These are phyloP conservation scores for Pluvianellus socialis DNA, from an alignment of 2,113 vertebrate genomes.

Conservation along the genomic window DNA sequence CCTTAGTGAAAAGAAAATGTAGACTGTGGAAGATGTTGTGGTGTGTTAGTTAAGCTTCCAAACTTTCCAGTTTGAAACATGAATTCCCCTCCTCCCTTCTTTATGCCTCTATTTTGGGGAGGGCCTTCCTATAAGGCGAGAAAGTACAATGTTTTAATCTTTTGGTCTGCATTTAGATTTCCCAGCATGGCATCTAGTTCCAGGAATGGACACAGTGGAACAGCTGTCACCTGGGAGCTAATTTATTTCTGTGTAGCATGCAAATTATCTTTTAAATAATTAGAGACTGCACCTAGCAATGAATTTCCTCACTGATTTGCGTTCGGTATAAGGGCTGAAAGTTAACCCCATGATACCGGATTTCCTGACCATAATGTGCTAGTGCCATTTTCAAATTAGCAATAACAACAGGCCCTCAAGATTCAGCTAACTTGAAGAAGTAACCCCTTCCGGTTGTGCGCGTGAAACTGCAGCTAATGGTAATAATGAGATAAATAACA, in stretches of 20 bases:
- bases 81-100: not conserved
- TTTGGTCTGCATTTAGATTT: conserved; percentile 41
- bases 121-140: not conserved
- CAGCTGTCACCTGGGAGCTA: conserved; percentile 67
- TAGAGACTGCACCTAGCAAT: conserved; percentile 40
- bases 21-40: not conserved
- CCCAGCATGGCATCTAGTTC: conserved; percentile 21
- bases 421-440: not conserved
- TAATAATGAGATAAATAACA: not conserved
- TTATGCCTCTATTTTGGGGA: not conserved
- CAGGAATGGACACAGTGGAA: conserved; percentile 40
- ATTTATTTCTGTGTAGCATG: conserved; percentile 66
- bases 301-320: conserved; percentile 58
- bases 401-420: not conserved
- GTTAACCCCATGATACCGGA: conserved; percentile 31
- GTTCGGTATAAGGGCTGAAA: not conserved
- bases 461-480: not conserved
- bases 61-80: not conserved
- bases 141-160: not conserved
- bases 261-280: conserved; percentile 69
- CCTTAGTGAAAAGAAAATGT: not conserved
- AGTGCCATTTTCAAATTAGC: conserved; percentile 21
- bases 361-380: conserved; percentile 16
- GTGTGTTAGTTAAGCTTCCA: not conserved
- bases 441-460: not conserved